Evolutionary conservation across 1,140 invertebrate genomes (phyloP), one percentile per base, ranked within the genome.

Genomic region (Drosophila fuyamai): DNA sequence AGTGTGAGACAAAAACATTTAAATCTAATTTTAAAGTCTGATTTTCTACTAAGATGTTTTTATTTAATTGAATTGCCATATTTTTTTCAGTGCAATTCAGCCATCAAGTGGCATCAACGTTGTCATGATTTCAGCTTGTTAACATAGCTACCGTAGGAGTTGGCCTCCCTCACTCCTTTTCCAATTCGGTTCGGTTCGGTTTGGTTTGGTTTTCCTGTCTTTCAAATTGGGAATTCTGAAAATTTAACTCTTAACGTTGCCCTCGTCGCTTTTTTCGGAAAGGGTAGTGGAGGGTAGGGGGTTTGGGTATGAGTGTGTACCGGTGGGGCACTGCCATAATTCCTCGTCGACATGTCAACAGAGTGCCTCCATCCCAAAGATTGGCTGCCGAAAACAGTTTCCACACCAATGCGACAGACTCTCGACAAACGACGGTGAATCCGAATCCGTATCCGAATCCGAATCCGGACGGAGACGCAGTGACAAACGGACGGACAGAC

Each of bases 191-290:
- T 67, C 23, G 36, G 63, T 48, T 67, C 32, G 65, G 46, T 50
- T 68, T 55, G 50, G 50, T 53, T 74, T 67, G 76, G 66, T 83
- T 79, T 68, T 80, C 76, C 80, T 73, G 73, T 88, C 86, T 90
- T 90, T 70, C 83, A 82, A 90, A 80, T 90, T 90, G 73, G 90
- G 86, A 90, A 86, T 90, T 90, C 79, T 83, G 81, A 90, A 90
- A 86, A 83, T 90, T 80, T 78, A 89, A 88, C 84, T 88, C 76
- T 82, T 84, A 80, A 76, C 81, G 72, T 77, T 57, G 75, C 75
- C 78, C 47, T 46, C 56, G 51, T 54, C 66, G 51, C n/a, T 57
- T 71, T 76, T 82, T 82, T 61, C 61, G 32, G 8, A 14, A 10
- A 9, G 13, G 13, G 29, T 9, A 5, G 2, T 8, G 5, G 14